Conservation (phyloP, 1,140 invertebrate genomes). For the Drosophila repletoides region DNA sequence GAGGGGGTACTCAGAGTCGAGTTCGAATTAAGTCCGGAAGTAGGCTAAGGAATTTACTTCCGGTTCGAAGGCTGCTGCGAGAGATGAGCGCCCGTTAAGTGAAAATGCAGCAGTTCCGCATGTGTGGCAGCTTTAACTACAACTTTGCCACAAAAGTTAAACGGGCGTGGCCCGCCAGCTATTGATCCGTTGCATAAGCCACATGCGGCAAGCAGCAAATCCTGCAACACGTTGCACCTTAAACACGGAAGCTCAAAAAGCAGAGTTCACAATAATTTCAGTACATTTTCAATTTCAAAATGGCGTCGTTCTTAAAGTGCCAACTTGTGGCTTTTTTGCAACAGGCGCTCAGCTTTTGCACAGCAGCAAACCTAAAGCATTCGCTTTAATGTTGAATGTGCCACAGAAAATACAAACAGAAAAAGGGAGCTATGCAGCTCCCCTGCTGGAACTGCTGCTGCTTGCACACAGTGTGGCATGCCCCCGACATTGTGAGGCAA, state of each 20-base stretch:
- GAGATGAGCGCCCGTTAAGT: constrained; percentile 63
- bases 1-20: too few relatives aligned
- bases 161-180: constrained; percentile 70
- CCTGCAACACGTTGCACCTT: too few relatives aligned
- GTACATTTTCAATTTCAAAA: constrained; percentile 75
- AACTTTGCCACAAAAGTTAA: neutral
- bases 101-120: constrained; percentile 82
- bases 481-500: constrained; percentile 23
- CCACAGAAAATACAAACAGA: neutral
- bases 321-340: constrained; percentile 71
- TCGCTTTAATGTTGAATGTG: neutral
- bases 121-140: constrained; percentile 60
- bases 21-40: constrained; percentile 66
- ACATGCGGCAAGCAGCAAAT: constrained; percentile 46
- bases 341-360: constrained; percentile 61
- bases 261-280: constrained; percentile 18
- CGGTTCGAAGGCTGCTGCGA: constrained; percentile 46
- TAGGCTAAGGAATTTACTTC: constrained; percentile 70
- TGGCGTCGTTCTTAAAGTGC: constrained; percentile 80
- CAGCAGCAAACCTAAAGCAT: neutral
- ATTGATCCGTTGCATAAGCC: constrained; percentile 74
- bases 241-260: constrained; percentile 37
- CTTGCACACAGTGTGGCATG: constrained; percentile 1
- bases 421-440: too few relatives aligned
- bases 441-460: too few relatives aligned